Base-by-base conservation (phyloP, 2,888 invertebrate species). In the Charanyca ferruginea region DNA sequence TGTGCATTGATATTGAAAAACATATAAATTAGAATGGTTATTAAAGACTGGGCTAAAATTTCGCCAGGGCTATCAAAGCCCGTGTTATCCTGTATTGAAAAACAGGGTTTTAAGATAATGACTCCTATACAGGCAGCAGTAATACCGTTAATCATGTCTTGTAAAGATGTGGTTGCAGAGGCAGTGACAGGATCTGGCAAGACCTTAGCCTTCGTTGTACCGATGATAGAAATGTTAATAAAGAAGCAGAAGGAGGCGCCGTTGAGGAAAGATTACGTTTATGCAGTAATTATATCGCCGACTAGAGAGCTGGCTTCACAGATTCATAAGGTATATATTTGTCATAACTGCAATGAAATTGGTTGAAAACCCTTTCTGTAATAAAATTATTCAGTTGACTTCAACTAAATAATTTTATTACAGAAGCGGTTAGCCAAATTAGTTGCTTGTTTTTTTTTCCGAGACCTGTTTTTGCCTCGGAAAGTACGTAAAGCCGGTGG, bases 171-270 rank as follows among this genome's bases (percentile, higher is more conserved):
- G 16, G 99, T 98, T 0, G 99, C 98, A 0, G 99, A 99, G 93
- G 99, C 99, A 4, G 98, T 99, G 0, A 99, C 99, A 1, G 99
- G 99, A 4, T 99, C 99, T 76, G 99, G 99, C 0, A 99, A 99
- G 94, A 99, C 99, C 0, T 93, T 99, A 44, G 99, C 99, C 0
- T 99, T 99, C 91, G 94, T 99, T 13, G 97, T 99, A 48, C 99
- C 99, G 0, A 91, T 99, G 85, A 85, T 99, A 55, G 98, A 99
- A 94, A 97, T 99, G 83, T 92, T 99, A 54, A 93, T 96, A 74
- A 95, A 96, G 61, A 94, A 97, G 81, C 96, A 96, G 80, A 94
- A 96, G 42, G 96, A 96, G 51, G 95, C 96, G 22, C 96, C 96
- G 1, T 96, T 98, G 95, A 96, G 96, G 66, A 96, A 96, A 77